A percentile compares a stretch with the other conserved stretches of the same genome.
Evolutionary conservation across 2,888 invertebrate species (phyloP).

Genomic region (Ophioninae sp.): DNA sequence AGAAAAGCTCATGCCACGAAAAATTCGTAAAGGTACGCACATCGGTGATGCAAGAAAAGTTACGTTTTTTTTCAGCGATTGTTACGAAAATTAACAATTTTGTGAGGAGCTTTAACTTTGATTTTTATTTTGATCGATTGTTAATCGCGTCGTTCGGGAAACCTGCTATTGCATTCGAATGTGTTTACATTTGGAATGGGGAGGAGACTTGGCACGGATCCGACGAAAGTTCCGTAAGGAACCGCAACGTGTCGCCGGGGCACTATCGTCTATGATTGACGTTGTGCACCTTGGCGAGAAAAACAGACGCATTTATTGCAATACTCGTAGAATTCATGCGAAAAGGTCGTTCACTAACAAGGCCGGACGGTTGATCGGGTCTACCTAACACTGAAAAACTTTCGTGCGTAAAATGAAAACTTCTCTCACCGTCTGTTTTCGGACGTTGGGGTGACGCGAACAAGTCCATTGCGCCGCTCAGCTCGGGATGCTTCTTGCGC

Average conservation of each 20-base stretch:
- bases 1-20: slow-evolving; percentile 31
- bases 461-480: slow-evolving; percentile 77
- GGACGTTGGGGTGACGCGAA: slow-evolving; percentile 78
- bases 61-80: slow-evolving; percentile 1
- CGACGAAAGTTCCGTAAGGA: slow-evolving; percentile 18
- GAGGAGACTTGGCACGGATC: not conserved
- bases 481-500: slow-evolving; percentile 73
- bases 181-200: slow-evolving; percentile 14
- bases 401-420: slow-evolving; percentile 59
- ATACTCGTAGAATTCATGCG: slow-evolving; percentile 65
- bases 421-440: slow-evolving; percentile 78
- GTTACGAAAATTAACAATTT: slow-evolving; percentile 30
- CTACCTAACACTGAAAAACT: slow-evolving; percentile 63
- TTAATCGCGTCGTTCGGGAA: not conserved
- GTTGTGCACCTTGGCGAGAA: slow-evolving; percentile 55
- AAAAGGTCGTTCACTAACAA: slow-evolving; percentile 46
- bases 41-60: not conserved
- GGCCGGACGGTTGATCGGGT: slow-evolving; percentile 28
- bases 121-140: slow-evolving; percentile 21
- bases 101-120: not conserved
- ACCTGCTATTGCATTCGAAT: not conserved
- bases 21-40: slow-evolving; percentile 35
- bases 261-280: slow-evolving; percentile 56
- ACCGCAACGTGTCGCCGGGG: slow-evolving; percentile 10
- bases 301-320: slow-evolving; percentile 51